These are phyloP conservation scores for Balearica regulorum DNA, from an alignment of 2,797 vertebrate genomes.

Conservation along the genomic window DNA sequence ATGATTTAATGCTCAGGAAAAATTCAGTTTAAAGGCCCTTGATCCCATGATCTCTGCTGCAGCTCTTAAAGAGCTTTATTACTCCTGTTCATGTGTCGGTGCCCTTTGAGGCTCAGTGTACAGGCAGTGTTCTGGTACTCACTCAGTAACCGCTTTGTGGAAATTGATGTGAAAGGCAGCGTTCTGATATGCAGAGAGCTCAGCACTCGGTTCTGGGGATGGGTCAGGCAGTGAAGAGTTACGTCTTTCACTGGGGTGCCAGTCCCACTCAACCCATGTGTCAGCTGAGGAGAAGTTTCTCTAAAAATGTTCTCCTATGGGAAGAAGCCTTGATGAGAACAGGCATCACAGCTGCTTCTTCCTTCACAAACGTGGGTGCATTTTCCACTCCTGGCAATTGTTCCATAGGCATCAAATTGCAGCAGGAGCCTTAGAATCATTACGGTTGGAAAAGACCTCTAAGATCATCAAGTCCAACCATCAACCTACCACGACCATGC, in stretches of 20 bases:
- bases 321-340: neutral
- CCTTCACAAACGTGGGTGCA: fast-evolving
- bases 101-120: neutral
- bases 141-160: neutral
- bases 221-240: neutral
- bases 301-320: neutral
- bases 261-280: neutral
- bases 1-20: neutral
- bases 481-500: no score
- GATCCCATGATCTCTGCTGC: neutral
- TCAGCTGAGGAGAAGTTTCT: neutral
- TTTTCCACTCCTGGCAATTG: neutral
- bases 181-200: neutral
- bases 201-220: neutral
- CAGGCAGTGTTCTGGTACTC: fast-evolving
- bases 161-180: neutral
- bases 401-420: neutral
- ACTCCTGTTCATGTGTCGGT: neutral
- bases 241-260: neutral
- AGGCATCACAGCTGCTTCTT: neutral
- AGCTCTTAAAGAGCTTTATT: neutral
- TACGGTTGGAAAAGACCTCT: no score
- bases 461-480: no score
- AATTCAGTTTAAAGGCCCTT: neutral
- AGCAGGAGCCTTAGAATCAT: neutral